Base-by-base conservation (phyloP, 37 sponge, comb jelly and placozoan species). In the Amphimedon queenslandica region DNA sequence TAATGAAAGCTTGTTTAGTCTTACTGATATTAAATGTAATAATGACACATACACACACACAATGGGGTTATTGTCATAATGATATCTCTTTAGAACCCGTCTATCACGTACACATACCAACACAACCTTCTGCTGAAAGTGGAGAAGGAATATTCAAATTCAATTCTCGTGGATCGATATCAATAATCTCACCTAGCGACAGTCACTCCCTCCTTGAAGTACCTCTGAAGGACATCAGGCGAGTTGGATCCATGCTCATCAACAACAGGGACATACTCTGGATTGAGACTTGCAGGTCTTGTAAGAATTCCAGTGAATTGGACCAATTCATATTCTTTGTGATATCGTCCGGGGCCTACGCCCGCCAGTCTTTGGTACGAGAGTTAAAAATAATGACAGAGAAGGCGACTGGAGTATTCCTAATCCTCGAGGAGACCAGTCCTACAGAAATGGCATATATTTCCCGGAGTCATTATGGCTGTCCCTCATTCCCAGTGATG, bases 41-140 rank as follows among this genome's bases (percentile, higher is more conserved):
- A 64, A 21, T 32, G 34, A 33, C 21, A 28, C 2, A 30, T 28
- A 30, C 28, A 4, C 32, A 64, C 32, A 28, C 28, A 21, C 35
- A 13, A 3, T 35, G 21, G 6, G 25, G 63, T 16, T 47, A 47
- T 47, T 18, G 53, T 47, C 53, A 47, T 18, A 47, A 47, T 47
- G 13, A 18, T 47, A 37, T 55, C 27, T 67, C 3, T 42, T 31
- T 79, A 90, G 86, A 90, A 40, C 75, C 58, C 32, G 91, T 90
- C 8, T 84, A 72, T 60, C 90, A 90, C 42, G 85, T 84, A 31
- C 69, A 80, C 1, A 33, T 90, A 0, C 90, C 90, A 21, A 76
- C 71, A 25, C 90, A 90, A 32, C 80, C 84, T 27, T 36, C 77
- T 4, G 51, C 58, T 20, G n/a, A 51, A 0, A 16, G 25, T 55